These are phyloP conservation scores for Glyphotaelius pellucidus DNA, from an alignment of 2,888 invertebrate genomes.

Conservation along the genomic window DNA sequence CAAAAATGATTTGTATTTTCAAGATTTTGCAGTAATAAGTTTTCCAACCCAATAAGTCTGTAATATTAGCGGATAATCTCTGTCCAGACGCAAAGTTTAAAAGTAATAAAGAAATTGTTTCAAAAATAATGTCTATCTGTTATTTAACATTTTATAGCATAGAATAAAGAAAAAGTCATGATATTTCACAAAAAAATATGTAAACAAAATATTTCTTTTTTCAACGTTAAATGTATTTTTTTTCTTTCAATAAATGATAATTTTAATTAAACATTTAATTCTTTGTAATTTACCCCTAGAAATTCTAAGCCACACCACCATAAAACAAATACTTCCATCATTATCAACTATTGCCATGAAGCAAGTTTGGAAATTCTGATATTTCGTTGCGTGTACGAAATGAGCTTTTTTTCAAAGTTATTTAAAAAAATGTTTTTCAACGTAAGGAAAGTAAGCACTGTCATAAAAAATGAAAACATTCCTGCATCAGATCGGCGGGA, in stretches of 20 bases:
- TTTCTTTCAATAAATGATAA: too few species aligned
- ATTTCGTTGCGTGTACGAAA: neutral
- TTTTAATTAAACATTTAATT: neutral
- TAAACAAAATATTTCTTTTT: too few species aligned
- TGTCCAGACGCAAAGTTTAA: too few species aligned
- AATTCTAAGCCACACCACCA: neutral
- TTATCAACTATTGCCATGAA: neutral
- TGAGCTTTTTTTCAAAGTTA: neutral
- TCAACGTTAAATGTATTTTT: too few species aligned
- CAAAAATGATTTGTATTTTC: too few species aligned
- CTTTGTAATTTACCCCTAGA: neutral
- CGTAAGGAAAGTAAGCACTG: neutral
- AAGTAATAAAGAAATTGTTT: too few species aligned
- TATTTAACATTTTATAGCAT: neutral
- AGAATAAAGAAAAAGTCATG: neutral
- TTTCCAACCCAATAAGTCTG: too few species aligned
- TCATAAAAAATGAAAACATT: neutral
- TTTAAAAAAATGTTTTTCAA: neutral
- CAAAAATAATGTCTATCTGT: neutral
- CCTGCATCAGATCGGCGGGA: neutral
- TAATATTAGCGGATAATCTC: too few species aligned
- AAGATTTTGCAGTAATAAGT: too few species aligned
- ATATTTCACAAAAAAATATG: too few species aligned
- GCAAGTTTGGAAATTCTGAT: neutral
- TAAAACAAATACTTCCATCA: neutral